These are phyloP conservation scores for Stigmatopora nigra DNA, from an alignment of 2,113 vertebrate species.

Conservation along the genomic window DNA sequence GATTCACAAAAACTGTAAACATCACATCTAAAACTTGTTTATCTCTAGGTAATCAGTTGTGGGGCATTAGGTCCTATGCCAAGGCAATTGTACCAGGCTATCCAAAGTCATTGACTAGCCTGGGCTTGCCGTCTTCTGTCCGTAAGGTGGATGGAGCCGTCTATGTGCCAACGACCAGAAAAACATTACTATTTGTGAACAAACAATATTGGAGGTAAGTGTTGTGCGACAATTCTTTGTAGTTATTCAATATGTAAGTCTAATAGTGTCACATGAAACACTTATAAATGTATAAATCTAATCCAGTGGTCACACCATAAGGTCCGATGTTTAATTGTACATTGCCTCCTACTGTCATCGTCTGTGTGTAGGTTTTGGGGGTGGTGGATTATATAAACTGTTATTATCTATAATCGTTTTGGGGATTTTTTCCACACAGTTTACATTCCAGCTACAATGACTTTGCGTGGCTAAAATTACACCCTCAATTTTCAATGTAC, in stretches of 20 bases:
- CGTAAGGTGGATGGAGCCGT: slow-evolving; percentile 63
- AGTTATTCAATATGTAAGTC: not conserved
- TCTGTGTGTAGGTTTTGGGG: no score
- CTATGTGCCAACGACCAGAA: slow-evolving; percentile 32
- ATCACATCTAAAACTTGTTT: slow-evolving; percentile 1
- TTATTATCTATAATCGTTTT: no score
- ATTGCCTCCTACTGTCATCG: no score
- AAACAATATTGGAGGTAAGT: slow-evolving; percentile 64
- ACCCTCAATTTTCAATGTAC: no score
- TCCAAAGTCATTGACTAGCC: slow-evolving; percentile 54
- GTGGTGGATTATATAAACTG: no score
- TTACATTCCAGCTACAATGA: no score
- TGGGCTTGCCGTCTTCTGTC: slow-evolving; percentile 59
- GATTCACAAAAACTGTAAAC: no score
- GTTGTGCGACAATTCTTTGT: not conserved
- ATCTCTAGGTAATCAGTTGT: slow-evolving; percentile 54
- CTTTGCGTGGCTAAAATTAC: no score
- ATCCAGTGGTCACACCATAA: not conserved
- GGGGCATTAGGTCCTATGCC: slow-evolving; percentile 45
- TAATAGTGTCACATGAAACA: not conserved
- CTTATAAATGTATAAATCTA: not conserved
- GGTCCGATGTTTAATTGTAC: no score
- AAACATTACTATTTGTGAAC: slow-evolving; percentile 59
- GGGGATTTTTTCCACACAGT: no score
- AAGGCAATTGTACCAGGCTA: slow-evolving; percentile 45